Evolutionary conservation across 2,113 vertebrate genomes (phyloP).

Genomic region (Macroglossus sobrinus): DNA sequence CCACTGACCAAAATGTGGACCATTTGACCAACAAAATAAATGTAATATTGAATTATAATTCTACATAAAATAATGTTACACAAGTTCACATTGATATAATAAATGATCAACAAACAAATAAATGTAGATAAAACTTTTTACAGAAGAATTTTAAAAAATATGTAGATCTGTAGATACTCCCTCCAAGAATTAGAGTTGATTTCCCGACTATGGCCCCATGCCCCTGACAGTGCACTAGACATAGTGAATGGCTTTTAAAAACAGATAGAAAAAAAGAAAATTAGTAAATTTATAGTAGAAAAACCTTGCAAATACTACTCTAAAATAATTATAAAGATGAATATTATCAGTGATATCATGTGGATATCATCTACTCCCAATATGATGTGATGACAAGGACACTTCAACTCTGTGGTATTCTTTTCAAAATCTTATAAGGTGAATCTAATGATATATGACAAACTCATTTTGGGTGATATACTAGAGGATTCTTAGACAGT

Average conservation of each 20-base stretch:
- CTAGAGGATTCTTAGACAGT: not conserved
- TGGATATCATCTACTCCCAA: not conserved
- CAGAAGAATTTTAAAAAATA: not conserved
- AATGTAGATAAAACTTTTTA: not conserved
- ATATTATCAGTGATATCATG: not conserved
- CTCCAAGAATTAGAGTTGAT: not conserved
- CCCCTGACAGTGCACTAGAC: fast-evolving
- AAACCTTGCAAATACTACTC: fast-evolving
- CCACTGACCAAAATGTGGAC: not conserved
- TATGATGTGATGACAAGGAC: not conserved
- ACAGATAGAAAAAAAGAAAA: not conserved
- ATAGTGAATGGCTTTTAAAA: not conserved
- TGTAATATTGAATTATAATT: not conserved
- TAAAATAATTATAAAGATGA: not conserved
- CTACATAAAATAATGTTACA: not conserved
- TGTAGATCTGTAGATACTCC: not conserved
- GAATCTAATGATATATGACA: not conserved
- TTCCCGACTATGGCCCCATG: fast-evolving
- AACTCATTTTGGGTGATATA: not conserved
- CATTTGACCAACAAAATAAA: not conserved
- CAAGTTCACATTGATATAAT: not conserved
- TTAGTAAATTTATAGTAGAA: not conserved
- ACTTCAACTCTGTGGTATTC: not conserved
- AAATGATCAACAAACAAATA: not conserved
- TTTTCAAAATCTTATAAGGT: not conserved